Conservation (phyloP, 2,113 vertebrate species). For the Piprites chloris region DNA sequence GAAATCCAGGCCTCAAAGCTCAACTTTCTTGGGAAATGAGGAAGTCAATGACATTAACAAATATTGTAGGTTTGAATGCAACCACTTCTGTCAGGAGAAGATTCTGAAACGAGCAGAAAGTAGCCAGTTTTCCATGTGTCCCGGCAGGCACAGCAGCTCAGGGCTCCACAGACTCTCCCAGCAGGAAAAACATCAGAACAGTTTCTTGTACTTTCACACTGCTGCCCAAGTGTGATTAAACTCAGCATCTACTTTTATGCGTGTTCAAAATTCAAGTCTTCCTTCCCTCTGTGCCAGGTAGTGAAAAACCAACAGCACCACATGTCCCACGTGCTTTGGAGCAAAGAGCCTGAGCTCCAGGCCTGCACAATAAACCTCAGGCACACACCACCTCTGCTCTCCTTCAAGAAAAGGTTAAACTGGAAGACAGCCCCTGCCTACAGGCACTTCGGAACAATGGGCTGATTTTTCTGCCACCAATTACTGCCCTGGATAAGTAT, state of each 20-base stretch:
- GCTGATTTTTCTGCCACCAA: slow-evolving; percentile 48
- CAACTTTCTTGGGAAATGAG: background rate
- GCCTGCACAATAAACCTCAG: background rate
- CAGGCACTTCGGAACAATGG: slow-evolving; percentile 34
- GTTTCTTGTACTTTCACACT: accelerated
- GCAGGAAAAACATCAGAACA: background rate
- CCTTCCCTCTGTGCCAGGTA: background rate
- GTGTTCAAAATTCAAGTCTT: accelerated
- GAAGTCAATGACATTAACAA: background rate
- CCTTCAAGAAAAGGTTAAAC: slow-evolving; percentile 22
- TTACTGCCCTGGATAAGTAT: slow-evolving; percentile 45
- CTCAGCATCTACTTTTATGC: background rate
- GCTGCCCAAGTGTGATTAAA: background rate
- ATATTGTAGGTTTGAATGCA: background rate
- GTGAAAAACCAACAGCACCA: background rate
- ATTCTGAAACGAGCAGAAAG: background rate
- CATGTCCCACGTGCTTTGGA: accelerated
- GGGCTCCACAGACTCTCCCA: background rate
- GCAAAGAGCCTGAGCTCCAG: background rate
- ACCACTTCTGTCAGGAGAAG: background rate
- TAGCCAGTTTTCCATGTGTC: background rate
- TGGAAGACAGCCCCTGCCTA: slow-evolving; percentile 41
- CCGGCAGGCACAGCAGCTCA: background rate
- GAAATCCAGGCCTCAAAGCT: background rate
- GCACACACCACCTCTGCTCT: background rate